A percentile compares a stretch with the other conserved stretches of the same genome.
Conservation (phyloP, 2,797 vertebrate species). For the Pempheris klunzingeri region DNA sequence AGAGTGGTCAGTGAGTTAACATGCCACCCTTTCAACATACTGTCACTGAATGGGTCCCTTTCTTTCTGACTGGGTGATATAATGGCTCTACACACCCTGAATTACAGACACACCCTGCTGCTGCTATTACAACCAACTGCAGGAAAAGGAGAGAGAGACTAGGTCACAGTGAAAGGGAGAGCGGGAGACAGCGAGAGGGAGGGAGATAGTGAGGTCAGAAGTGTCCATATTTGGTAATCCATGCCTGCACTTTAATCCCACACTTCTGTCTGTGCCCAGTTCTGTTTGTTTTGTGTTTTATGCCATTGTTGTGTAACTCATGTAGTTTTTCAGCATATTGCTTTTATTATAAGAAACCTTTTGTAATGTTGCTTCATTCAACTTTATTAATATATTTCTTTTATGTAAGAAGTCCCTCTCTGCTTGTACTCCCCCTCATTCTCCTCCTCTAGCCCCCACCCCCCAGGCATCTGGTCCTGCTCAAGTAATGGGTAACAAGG, state of each 20-base stretch:
- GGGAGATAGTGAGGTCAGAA: constrained; percentile 76
- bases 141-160: constrained; percentile 49
- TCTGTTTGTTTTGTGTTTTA: constrained; percentile 45
- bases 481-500: constrained; percentile 50
- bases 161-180: constrained; percentile 56
- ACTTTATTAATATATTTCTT: no score
- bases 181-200: constrained; percentile 48
- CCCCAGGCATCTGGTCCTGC: constrained; percentile 67
- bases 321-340: not conserved
- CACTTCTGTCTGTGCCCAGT: constrained; percentile 29
- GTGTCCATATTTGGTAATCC: constrained; percentile 86
- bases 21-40: constrained; percentile 53
- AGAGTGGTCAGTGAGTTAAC: constrained; percentile 57
- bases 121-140: constrained; percentile 69
- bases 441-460: not conserved
- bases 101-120: constrained; percentile 82
- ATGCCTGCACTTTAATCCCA: constrained; percentile 62
- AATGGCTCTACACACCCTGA: constrained; percentile 76
- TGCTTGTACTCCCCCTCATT: not conserved
- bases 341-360: not conserved
- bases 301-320: not conserved
- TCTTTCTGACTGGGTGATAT: constrained; percentile 72
- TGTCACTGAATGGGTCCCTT: constrained; percentile 71
- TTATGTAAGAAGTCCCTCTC: not conserved
- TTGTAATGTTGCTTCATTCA: not conserved